A percentile compares a stretch with the other conserved stretches of the same genome.
These are phyloP conservation scores for Plecturocebus donacophilus DNA, from an alignment of 2,113 vertebrate genomes.

Conservation along the genomic window DNA sequence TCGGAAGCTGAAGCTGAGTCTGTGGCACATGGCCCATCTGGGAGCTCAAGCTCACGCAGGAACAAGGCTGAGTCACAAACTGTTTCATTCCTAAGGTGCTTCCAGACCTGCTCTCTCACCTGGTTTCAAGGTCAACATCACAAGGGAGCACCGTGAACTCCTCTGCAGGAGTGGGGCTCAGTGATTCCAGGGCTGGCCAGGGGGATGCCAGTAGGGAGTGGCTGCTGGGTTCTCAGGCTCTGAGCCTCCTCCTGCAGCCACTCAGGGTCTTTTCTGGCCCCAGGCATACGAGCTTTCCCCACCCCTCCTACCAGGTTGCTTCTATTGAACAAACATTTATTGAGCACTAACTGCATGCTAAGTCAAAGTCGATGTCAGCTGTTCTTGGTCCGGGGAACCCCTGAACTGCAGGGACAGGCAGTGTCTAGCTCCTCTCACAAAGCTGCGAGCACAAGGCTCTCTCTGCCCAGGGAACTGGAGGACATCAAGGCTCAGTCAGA, in stretches of 20 bases:
- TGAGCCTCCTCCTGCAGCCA: not conserved
- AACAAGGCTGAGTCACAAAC: not conserved
- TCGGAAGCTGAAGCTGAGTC: fast-evolving
- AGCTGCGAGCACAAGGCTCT: not conserved
- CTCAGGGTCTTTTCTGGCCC: not conserved
- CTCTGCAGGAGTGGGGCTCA: fast-evolving
- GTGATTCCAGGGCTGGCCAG: fast-evolving
- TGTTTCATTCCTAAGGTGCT: fast-evolving
- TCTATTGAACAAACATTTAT: not conserved
- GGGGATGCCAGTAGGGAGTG: not conserved
- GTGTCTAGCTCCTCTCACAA: too few species aligned
- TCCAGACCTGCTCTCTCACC: not conserved
- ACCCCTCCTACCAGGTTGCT: too few species aligned
- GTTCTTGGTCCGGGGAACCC: not conserved
- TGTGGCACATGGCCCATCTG: not conserved
- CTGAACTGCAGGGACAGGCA: fast-evolving
- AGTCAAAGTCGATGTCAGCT: not conserved
- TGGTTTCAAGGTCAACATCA: not conserved
- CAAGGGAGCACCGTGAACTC: fast-evolving
- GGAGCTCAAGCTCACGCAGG: not conserved
- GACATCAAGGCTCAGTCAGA: fast-evolving
- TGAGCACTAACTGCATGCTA: not conserved
- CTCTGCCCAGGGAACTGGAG: not conserved
- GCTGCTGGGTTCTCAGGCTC: not conserved
- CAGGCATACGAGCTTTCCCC: not conserved